Percentiles rank a stretch among this genome's conserved stretches.
These are phyloP conservation scores for Corticium candelabrum DNA, from an alignment of 37 sponge, comb jelly and placozoan genomes.

Conservation along the genomic window DNA sequence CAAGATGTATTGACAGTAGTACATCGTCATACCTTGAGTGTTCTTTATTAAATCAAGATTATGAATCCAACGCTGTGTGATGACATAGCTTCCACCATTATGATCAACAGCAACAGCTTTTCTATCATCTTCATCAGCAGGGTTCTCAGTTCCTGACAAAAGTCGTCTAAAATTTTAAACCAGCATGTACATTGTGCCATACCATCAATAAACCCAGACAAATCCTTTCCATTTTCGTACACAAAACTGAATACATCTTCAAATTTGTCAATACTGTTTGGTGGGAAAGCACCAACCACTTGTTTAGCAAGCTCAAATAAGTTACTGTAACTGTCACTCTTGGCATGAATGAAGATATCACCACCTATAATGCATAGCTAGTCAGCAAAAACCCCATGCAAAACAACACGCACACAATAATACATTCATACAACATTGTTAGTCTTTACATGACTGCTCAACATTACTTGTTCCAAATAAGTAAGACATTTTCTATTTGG, in stretches of 20 bases:
- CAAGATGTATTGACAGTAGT: not conserved
- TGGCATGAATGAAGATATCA: conserved; percentile 52
- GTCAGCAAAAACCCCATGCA: not conserved
- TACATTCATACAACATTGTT: no score
- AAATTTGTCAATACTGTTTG: conserved; percentile 14
- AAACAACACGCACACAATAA: no score
- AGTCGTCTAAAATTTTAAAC: not conserved
- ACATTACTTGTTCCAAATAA: no score
- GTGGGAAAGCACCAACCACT: conserved; percentile 21
- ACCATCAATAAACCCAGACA: conserved; percentile 52
- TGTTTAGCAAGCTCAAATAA: conserved; percentile 30
- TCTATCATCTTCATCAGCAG: conserved; percentile 45
- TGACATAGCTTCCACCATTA: conserved; percentile 45
- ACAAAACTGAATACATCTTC: conserved; percentile 41
- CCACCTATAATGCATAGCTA: conserved; percentile 21
- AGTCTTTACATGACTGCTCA: no score
- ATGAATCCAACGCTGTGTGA: conserved; percentile 51
- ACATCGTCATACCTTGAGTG: conserved; percentile 16
- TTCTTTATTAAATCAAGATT: conserved; percentile 23
- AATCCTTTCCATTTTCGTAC: conserved; percentile 37
- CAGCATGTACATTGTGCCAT: not conserved
- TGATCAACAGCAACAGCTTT: conserved; percentile 20
- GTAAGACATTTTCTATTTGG: no score
- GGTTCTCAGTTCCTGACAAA: conserved; percentile 36
- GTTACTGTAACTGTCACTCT: conserved; percentile 32